Conservation (phyloP, 1,140 invertebrate genomes). For the Pteromalus puparum region DNA sequence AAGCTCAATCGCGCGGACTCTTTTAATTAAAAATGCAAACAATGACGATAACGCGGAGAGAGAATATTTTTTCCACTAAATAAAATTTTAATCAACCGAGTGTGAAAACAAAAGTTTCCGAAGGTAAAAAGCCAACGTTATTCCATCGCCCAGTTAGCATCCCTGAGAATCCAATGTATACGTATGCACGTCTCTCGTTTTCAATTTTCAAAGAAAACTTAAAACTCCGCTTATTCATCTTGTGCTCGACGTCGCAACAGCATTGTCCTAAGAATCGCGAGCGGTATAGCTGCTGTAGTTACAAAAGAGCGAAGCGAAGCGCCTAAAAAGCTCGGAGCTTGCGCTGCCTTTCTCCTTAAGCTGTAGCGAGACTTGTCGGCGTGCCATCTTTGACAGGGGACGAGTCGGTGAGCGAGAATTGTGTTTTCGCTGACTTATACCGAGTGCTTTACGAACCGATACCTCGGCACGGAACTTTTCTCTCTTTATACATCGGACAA, state of each 20-base stretch:
- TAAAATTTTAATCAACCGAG: neutral
- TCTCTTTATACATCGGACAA: constrained; percentile 39
- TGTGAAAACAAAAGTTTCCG: neutral
- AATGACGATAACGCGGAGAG: neutral
- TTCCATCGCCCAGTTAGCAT: no score
- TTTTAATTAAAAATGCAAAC: neutral
- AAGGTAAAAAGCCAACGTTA: neutral
- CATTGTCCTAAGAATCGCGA: neutral
- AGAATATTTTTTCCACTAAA: neutral
- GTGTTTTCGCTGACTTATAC: constrained; percentile 44
- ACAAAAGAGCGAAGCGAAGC: neutral
- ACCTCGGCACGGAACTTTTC: constrained; percentile 47
- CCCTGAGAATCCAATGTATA: no score
- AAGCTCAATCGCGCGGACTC: no score
- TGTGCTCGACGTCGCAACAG: neutral
- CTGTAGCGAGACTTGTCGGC: neutral
- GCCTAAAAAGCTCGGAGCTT: constrained; percentile 12
- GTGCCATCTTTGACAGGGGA: neutral
- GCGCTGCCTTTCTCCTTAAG: constrained; percentile 30
- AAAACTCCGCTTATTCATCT: neutral
- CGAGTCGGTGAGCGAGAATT: constrained; percentile 1
- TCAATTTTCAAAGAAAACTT: constrained; percentile 8
- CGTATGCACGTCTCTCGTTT: neutral
- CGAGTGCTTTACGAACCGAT: constrained; percentile 47
- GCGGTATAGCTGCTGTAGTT: no score